A percentile compares a stretch with the other conserved stretches of the same genome.
Evolutionary conservation across 2,113 vertebrate species (phyloP).

Genomic region (Lates calcarifer): DNA sequence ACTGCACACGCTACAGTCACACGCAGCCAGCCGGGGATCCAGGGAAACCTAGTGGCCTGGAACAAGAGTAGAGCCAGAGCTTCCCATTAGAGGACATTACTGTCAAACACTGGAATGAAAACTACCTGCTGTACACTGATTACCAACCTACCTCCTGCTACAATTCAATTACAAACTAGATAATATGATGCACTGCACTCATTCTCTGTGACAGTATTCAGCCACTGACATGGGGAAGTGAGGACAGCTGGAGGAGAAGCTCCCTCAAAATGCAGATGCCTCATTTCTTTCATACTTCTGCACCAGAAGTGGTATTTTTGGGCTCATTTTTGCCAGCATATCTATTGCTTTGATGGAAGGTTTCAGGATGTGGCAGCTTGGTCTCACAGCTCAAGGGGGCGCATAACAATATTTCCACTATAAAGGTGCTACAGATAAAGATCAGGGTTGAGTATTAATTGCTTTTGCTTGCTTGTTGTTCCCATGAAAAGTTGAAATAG

Average conservation of each 20-base stretch:
- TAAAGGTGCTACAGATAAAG: neutral
- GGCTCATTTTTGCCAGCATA: neutral
- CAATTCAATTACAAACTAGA: constrained; percentile 81
- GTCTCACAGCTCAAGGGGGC: neutral
- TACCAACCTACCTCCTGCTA: constrained; percentile 71
- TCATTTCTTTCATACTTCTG: constrained; percentile 27
- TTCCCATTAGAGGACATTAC: constrained; percentile 83
- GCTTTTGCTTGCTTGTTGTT: neutral
- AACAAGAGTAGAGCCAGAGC: constrained; percentile 74
- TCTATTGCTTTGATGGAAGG: constrained; percentile 9
- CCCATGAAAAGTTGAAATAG: neutral
- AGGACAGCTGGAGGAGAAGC: constrained; percentile 60
- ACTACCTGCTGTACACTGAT: constrained; percentile 81
- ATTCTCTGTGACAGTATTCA: constrained; percentile 53
- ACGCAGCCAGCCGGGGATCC: constrained; percentile 31
- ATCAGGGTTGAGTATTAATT: neutral
- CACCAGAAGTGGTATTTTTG: constrained; percentile 8
- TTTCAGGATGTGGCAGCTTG: neutral
- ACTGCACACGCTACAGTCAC: neutral
- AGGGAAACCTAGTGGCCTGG: constrained; percentile 67
- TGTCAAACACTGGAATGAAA: constrained; percentile 76
- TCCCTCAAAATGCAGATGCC: constrained; percentile 50
- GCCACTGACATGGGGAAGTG: constrained; percentile 49
- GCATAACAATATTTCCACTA: neutral
- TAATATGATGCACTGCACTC: constrained; percentile 69